Base-by-base conservation (phyloP, 2,888 invertebrate genomes). In the Tinea semifulvella region DNA sequence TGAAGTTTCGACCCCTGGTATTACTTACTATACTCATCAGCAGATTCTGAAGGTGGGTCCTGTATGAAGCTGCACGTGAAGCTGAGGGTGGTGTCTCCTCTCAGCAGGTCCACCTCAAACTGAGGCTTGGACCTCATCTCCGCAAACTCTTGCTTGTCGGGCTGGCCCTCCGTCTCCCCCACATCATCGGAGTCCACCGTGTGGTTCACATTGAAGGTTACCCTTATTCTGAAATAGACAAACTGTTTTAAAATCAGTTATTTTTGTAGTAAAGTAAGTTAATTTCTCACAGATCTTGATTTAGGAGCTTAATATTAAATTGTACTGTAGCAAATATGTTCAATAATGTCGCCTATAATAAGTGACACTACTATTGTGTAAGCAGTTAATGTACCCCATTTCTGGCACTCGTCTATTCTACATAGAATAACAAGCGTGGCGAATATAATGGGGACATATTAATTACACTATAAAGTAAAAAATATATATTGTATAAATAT, bases 181-280 rank as follows among this genome's bases (percentile, higher is more conserved):
- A 84, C 61, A 1, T 88, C 88, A 43, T 93, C 93, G 1, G 92
- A 84, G 63, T 96, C 95, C 0, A 98, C 96, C 0, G 96, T 92
- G 70, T 97, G 95, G 68, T 98, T 98, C 0, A 98, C 91, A 65
- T 96, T 97, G 68, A 97, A 92, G 46, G 85, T 88, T 36, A 98
- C 53, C 49, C 52, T 61, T 42, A 76, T 52, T 25, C 75, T 75
- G 65, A 3, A 25, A 22, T 11, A 13, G 31, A 13, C 5, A 31
- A 13, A 31, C 11, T 6, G n/a, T 31, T 7, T 5, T 31, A 13
- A 11, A 31, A 31, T 31, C 31, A 11, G 11, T 31, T 11, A 11
- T 31, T n/a, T n/a, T n/a, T n/a, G n/a, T n/a, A n/a, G n/a, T n/a
- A n/a, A n/a, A n/a, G n/a, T n/a, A n/a, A n/a, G n/a, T n/a, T n/a